Evolutionary conservation across 2,113 vertebrate species (phyloP), one percentile per base, ranked within the genome.

Genomic region (Megalops atlanticus): DNA sequence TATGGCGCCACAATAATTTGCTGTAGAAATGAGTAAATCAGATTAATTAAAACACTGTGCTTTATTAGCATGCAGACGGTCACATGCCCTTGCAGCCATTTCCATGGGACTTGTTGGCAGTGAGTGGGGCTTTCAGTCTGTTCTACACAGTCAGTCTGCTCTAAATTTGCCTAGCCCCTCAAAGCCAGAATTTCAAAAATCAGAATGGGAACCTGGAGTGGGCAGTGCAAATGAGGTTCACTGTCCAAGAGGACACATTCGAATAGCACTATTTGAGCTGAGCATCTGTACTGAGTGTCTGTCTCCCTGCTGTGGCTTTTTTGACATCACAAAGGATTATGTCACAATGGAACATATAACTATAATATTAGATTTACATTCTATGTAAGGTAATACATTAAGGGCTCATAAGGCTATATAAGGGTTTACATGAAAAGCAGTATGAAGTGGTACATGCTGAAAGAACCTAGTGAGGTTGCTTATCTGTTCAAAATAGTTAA

Each of bases 211-310:
- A 31, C 21, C 74, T 41, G 4, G 82, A 82, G 88, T 85, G 84
- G 64, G 64, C 2, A 33, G 81, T 86, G 77, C 74, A 89, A 89
- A 87, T 83, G 72, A 86, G 83, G 90, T 89, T 87, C 83, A 84
- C 21, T 83, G 76, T 84, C 82, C 77, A 58, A 35, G 77, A 68
- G 86, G 87, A 84, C 49, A 80, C 76, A 85, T 72, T 0, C 24
- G 81, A 79, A 86, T 85, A 85, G 49, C 38, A 27, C 40, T 84
- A 82, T 89, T 78, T 78, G 43, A 86, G 76, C 76, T 78, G 58
- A 81, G 71, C 4, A 52, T 73, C 40, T 81, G 69, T 64, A n/a
- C n/a, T n/a, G n/a, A n/a, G n/a, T n/a, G n/a, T 77, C 54, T 52
- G 74, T 72, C 74, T 77, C 14, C 64, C 69, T 38, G 47, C 47